Conservation (phyloP, 2,797 vertebrate genomes). For the Corythornis leucogaster region DNA sequence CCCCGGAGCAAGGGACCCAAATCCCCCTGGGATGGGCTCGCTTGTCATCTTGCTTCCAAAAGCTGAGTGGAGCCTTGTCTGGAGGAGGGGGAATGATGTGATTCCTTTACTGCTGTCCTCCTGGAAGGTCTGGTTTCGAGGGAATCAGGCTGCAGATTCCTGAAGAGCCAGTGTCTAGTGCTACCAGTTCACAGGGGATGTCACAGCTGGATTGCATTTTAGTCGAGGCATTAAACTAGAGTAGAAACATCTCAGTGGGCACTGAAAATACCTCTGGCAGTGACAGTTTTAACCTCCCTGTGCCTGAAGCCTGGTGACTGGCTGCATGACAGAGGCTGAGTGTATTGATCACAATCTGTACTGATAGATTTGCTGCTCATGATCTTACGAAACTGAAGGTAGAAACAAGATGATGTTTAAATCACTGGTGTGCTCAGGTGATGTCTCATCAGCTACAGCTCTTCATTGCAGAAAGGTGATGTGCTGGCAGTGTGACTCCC, state of each 20-base stretch:
- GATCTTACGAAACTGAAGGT: not conserved
- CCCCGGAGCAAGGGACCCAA: not conserved
- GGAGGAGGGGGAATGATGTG: rapidly evolving
- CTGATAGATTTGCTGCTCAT: not conserved
- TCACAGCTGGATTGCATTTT: not conserved
- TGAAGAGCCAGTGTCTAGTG: not conserved
- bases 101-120: rapidly evolving
- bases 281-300: not conserved
- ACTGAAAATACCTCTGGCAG: not conserved
- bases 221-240: not conserved
- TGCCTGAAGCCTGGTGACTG: not conserved
- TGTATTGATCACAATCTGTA: not conserved
- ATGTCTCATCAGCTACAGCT: not conserved
- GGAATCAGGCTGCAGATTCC: not conserved
- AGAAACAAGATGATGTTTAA: not conserved
- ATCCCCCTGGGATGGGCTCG: not conserved
- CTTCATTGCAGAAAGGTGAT: not conserved
- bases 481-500: not conserved
- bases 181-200: not conserved
- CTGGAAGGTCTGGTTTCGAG: not conserved
- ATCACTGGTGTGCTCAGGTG: not conserved
- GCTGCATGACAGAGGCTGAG: not conserved
- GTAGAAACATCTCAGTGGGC: not conserved
- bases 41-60: not conserved
- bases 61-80: rapidly evolving